phyloP scores from a whole-genome alignment of 2,113 vertebrate species.

The Gopherus evgoodei region DNA sequence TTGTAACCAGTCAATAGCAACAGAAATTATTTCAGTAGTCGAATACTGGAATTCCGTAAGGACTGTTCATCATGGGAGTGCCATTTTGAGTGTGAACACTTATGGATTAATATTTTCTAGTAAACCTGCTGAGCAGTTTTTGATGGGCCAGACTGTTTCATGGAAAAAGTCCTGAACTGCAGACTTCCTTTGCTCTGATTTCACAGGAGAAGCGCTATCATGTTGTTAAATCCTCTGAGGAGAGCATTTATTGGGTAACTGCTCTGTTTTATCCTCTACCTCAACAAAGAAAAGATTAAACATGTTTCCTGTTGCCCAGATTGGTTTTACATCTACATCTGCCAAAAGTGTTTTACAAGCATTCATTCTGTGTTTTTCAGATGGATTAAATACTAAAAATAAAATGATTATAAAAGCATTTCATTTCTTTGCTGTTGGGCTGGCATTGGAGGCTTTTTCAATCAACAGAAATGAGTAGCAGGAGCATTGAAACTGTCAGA shows the following conservation, averaged over 20 bases:
- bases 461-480: rapidly evolving
- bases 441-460: not conserved
- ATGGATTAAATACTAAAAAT: not conserved
- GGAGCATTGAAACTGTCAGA: not conserved
- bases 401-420: not conserved
- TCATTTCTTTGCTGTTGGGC: not conserved
- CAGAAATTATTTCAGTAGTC: not conserved
- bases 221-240: not conserved
- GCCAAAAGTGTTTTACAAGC: not conserved
- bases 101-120: not conserved
- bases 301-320: not conserved
- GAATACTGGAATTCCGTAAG: not conserved
- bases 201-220: not conserved
- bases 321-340: not conserved
- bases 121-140: not conserved
- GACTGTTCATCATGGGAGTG: not conserved
- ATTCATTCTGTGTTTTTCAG: rapidly evolving
- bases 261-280: not conserved
- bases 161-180: not conserved
- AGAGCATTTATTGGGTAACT: not conserved
- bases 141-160: not conserved
- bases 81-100: not conserved
- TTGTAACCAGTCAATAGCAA: not conserved
- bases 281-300: not conserved
- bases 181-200: not conserved